phyloP scores from a whole-genome alignment of 2,888 invertebrate genomes.

The Steinernema carpocapsae region DNA sequence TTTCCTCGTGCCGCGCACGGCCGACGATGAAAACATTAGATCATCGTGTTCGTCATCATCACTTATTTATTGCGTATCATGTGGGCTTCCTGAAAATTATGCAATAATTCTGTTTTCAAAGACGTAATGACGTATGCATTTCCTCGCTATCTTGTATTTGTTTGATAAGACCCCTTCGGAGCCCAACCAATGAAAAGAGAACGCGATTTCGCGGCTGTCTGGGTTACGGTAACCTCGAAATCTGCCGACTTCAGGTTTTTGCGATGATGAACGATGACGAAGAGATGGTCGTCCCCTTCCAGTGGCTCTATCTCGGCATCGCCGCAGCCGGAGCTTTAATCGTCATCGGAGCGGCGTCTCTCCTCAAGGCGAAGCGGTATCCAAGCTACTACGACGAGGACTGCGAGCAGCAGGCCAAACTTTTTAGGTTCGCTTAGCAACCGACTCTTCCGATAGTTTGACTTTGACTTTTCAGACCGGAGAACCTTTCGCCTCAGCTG shows the following conservation, averaged over 20 bases:
- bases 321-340: constrained; percentile 3
- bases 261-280: constrained; percentile 6
- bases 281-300: constrained; percentile 4
- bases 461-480: constrained; percentile 45
- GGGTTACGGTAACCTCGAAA: too few species aligned
- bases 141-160: too few species aligned
- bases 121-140: neutral
- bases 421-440: constrained; percentile 42
- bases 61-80: constrained; percentile 5
- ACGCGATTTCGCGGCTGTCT: too few species aligned
- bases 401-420: constrained; percentile 53
- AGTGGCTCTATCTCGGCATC: constrained; percentile 12
- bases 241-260: neutral
- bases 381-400: constrained; percentile 46
- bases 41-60: neutral
- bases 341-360: constrained; percentile 19
- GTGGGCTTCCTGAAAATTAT: constrained; percentile 9
- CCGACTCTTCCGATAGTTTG: neutral
- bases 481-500: constrained; percentile 50
- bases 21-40: constrained; percentile 1
- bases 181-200: too few species aligned
- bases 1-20: neutral
- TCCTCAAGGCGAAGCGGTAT: neutral
- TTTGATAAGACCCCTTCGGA: too few species aligned
- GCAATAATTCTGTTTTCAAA: constrained; percentile 6